Evolutionary conservation across 2,797 vertebrate species (phyloP), one percentile per base, ranked within the genome.

Genomic region (Cuculus canorus): DNA sequence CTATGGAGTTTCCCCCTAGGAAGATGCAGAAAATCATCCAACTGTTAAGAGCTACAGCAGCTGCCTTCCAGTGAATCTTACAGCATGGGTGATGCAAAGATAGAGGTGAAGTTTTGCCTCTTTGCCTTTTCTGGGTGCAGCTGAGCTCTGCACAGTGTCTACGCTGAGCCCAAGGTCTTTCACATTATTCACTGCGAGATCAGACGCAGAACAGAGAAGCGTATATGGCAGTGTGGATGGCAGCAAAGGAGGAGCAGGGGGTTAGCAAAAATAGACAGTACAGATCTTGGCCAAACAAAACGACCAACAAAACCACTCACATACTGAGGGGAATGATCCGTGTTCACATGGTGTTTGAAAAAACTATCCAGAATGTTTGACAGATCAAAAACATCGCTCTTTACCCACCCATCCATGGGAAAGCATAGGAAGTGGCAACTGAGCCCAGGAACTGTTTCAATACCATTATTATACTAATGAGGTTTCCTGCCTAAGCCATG

Each of bases 191-290:
- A 0, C 39, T 47, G 47, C 5, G 10, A 66, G 30, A 53, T 47
- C n/a, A 15, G 30, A 21, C 3, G 9, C 12, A 53, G 73, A 65
- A 53, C 21, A 39, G 39, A n/a, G 43, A 24, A n/a, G 8, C 1
- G 5, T 19, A 18, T 2, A 17, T 2, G 37, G 37, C 70, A 70
- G n/a, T 1, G 3, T 24, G 0, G 56, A 28, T 17, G 0, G 63
- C 45, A 48, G 25, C 70, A 41, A 70, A 54, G 27, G 25, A 28
- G 16, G 27, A 71, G 17, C 53, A 61, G 13, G 25, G 43, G 19
- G 13, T 22, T 37, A 30, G 14, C 43, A 61, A 41, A 76, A 89
- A 81, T 7, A 10, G 17, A 30, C 10, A 9, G 53, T 37, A 30
- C 3, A 1, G 18, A 19, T 56, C 66, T 57, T n/a, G 28, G 45